phyloP scores from a whole-genome alignment of 2,888 invertebrate species.

The Aphodius granarius region DNA sequence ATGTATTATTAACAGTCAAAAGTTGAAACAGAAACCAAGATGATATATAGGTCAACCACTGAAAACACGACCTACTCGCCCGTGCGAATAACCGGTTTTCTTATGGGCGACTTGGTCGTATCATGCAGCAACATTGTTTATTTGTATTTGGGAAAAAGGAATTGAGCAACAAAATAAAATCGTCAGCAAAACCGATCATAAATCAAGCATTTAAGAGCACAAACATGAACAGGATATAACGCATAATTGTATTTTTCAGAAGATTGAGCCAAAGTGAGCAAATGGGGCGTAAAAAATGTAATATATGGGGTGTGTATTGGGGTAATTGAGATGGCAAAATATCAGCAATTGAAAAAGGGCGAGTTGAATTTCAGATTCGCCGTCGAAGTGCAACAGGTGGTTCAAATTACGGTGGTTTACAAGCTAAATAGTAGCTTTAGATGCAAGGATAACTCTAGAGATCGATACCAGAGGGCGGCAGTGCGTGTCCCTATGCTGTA shows the following conservation, averaged over 20 bases:
- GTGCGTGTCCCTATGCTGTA: neutral
- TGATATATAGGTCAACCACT: too few species aligned
- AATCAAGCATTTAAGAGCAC: neutral
- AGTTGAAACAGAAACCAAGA: too few species aligned
- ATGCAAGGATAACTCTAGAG: conserved; percentile 42
- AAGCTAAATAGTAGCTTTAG: conserved; percentile 38
- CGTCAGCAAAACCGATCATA: too few species aligned
- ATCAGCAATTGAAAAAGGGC: neutral
- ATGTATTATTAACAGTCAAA: too few species aligned
- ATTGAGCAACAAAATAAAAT: too few species aligned
- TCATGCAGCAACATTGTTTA: too few species aligned
- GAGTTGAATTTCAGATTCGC: conserved; percentile 5
- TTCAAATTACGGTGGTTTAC: conserved; percentile 51
- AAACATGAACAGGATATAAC: neutral
- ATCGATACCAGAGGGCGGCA: conserved; percentile 30
- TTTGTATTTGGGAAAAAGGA: too few species aligned
- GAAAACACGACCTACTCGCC: too few species aligned
- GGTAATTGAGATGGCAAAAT: neutral
- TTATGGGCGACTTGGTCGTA: too few species aligned
- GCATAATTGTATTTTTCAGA: too few species aligned
- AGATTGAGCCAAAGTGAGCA: neutral
- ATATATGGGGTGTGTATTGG: conserved; percentile 8
- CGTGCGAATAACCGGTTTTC: too few species aligned
- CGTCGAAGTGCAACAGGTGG: conserved; percentile 47
- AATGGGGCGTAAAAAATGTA: neutral